A percentile compares a stretch with the other conserved stretches of the same genome.
Evolutionary conservation across 2,113 vertebrate genomes (phyloP).

Genomic region (Bubo blakistoni): DNA sequence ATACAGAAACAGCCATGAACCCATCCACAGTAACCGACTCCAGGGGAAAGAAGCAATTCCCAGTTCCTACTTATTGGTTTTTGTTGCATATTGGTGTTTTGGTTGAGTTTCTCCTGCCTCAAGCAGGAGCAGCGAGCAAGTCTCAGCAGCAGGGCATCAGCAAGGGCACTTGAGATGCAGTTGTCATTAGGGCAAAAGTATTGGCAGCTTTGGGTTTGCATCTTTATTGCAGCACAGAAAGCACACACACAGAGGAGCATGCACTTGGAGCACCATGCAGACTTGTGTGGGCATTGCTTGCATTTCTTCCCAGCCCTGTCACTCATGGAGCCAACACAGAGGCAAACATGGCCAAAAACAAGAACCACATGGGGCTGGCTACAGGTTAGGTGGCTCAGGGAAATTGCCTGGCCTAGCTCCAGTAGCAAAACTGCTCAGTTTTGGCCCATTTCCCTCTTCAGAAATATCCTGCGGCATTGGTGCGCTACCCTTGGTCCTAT

Average conservation of each 20-base stretch:
- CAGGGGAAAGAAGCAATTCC: neutral
- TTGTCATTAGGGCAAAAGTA: neutral
- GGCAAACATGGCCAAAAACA: neutral
- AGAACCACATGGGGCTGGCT: rapidly evolving
- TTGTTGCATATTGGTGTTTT: neutral
- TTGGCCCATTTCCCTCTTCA: neutral
- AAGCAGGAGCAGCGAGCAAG: neutral
- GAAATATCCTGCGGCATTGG: neutral
- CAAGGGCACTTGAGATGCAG: neutral
- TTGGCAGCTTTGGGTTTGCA: neutral
- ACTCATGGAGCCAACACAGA: neutral
- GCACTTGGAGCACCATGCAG: rapidly evolving
- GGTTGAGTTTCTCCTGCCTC: neutral
- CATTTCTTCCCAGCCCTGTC: neutral
- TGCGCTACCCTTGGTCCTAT: neutral
- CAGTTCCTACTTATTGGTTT: neutral
- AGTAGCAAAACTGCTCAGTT: neutral
- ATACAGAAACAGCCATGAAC: neutral
- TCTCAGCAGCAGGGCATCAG: neutral
- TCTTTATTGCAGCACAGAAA: neutral
- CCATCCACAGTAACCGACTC: neutral
- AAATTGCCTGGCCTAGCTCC: neutral
- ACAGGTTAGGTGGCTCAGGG: neutral
- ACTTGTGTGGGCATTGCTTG: neutral
- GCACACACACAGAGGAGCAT: rapidly evolving